A percentile compares a stretch with the other conserved stretches of the same genome.
Conservation (phyloP, 2,797 vertebrate genomes). For the Brotula barbata region DNA sequence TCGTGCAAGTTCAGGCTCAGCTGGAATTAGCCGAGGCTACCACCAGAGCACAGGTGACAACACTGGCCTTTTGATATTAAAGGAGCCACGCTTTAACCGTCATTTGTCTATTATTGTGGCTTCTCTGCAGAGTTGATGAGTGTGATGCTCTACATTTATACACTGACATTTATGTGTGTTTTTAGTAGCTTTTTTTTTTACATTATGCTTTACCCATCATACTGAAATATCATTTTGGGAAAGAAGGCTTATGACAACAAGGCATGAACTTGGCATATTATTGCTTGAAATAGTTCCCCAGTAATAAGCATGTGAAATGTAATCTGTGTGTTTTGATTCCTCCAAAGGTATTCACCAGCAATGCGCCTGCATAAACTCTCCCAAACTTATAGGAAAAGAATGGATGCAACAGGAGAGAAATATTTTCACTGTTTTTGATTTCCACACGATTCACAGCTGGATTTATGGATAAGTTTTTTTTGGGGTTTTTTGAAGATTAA, state of each 20-base stretch:
- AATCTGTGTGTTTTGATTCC: conserved; percentile 77
- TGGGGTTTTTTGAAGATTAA: conserved; percentile 49
- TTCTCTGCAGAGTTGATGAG: conserved; percentile 53
- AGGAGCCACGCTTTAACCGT: conserved; percentile 34
- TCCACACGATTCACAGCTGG: conserved; percentile 52
- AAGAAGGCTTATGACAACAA: conserved; percentile 56
- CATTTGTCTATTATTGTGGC: conserved; percentile 37
- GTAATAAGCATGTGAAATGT: conserved; percentile 76
- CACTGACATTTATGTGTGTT: conserved; percentile 50
- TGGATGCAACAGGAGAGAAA: conserved; percentile 75
- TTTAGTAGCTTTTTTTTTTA: conserved; percentile 29
- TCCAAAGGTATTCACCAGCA: conserved; percentile 84
- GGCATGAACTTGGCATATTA: conserved; percentile 77
- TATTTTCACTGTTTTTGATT: conserved; percentile 62
- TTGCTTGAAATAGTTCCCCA: conserved; percentile 70
- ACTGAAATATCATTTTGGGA: conserved; percentile 53
- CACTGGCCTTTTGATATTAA: conserved; percentile 48
- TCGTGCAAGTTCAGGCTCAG: conserved; percentile 33
- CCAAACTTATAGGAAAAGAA: conserved; percentile 62
- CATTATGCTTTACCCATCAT: conserved; percentile 48
- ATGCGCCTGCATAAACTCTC: conserved; percentile 80
- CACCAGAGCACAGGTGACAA: conserved; percentile 43
- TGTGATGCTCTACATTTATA: conserved; percentile 51
- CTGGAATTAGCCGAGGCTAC: conserved; percentile 19
- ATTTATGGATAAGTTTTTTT: conserved; percentile 33